Evolutionary conservation across 2,888 invertebrate species (phyloP), one percentile per base, ranked within the genome.

Genomic region (Troides helena): DNA sequence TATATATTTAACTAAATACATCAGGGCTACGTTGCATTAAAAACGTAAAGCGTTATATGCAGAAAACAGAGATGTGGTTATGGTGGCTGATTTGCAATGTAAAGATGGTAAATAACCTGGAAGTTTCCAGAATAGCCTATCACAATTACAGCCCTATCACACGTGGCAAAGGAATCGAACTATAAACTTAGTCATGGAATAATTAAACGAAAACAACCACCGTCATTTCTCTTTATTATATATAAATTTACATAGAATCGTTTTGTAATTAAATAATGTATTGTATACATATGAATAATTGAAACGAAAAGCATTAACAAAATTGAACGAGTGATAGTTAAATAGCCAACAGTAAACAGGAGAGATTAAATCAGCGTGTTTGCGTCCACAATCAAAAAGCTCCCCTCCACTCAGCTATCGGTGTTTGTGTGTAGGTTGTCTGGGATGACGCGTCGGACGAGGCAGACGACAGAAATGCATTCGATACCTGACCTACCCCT

Each of bases 401-500:
- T 43, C 65, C 57, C 69, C 69, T 57, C 17, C 4, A 30, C 17
- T 74, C 72, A 69, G 73, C 75, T 72, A 71, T 74, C 68, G 72
- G 73, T 72, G 77, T 1, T 75, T 71, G 72, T 74, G 72, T 67
- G 69, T 68, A 62, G 60, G 63, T 62, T 39, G 56, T 23, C 62
- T 46, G 66, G 56, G 61, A 43, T 69, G 69, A 64, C 61, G 57
- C 57, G 59, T 64, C 12, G 64, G 68, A 53, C 61, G 56, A 62
- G 30, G 58, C 66, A 66, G 70, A 63, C 66, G 70, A 66, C 62
- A 58, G 66, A 53, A 62, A 72, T 62, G 69, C 71, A 62, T 71
- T 66, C 67, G 69, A 73, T 62, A 70, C 73, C 81, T 81, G 88
- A 90, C 89, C 90, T 88, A 85, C 85, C 89, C 85, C 81, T 78